Evolutionary conservation across 2,888 invertebrate species (phyloP).

Genomic region (Drosophila histrio): DNA sequence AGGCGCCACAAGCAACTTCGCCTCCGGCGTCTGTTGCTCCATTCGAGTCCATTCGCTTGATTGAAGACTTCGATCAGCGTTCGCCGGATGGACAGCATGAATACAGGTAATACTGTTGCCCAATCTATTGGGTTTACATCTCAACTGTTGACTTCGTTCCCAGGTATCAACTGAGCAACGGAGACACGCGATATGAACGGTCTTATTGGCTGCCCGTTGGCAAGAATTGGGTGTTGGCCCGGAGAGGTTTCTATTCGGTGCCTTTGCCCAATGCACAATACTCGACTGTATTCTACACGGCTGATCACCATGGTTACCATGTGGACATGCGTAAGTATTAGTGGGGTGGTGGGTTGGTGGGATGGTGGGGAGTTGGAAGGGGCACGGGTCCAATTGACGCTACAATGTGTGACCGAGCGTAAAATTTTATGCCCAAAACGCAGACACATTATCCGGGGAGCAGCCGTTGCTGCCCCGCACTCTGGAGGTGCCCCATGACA

Average conservation of each 20-base stretch:
- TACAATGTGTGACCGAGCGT: conserved; percentile 39
- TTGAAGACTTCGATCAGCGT: conserved; percentile 68
- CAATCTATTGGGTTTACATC: too few species aligned
- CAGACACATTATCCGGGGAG: conserved; percentile 66
- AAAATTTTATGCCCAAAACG: conserved; percentile 62
- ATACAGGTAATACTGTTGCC: conserved; percentile 47
- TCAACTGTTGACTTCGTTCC: neutral
- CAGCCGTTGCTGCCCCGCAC: conserved; percentile 72
- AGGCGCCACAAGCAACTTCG: neutral
- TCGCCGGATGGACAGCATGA: conserved; percentile 71
- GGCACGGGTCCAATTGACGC: neutral
- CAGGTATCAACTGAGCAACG: conserved; percentile 79
- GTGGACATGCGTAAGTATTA: conserved; percentile 65
- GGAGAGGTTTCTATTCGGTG: conserved; percentile 80
- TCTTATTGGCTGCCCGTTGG: conserved; percentile 71
- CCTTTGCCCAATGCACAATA: conserved; percentile 70
- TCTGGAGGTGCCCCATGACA: conserved; percentile 61
- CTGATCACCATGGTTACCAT: conserved; percentile 79
- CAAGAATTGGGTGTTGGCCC: conserved; percentile 67
- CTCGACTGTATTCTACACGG: conserved; percentile 78
- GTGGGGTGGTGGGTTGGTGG: neutral
- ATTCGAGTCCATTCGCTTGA: conserved; percentile 35
- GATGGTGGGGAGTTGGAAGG: neutral
- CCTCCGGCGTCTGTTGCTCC: neutral
- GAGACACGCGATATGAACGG: conserved; percentile 80